These are phyloP conservation scores for Choloepus didactylus DNA, from an alignment of 2,797 vertebrate species.

Conservation along the genomic window DNA sequence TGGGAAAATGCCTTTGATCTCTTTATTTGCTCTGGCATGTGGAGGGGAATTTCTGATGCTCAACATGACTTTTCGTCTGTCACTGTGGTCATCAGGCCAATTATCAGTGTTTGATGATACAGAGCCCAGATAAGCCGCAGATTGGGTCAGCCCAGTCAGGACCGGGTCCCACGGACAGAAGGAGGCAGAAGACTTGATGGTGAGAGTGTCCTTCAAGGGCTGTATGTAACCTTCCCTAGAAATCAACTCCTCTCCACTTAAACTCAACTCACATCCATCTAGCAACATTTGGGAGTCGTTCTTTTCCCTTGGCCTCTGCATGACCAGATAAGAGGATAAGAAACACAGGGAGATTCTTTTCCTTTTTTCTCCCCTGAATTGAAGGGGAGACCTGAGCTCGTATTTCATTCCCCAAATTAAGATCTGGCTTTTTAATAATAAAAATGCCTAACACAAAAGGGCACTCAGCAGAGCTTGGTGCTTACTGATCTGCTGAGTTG, in stretches of 20 bases:
- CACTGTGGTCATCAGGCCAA: not conserved
- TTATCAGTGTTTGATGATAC: not conserved
- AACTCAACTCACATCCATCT: not conserved
- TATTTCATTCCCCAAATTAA: not conserved
- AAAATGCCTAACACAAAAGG: not conserved
- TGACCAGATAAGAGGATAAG: not conserved
- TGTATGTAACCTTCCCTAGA: not conserved
- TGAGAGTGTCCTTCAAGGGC: not conserved
- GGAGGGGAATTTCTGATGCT: not conserved
- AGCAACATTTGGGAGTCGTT: not conserved
- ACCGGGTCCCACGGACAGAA: not conserved
- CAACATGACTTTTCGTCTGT: not conserved
- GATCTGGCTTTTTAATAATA: constrained; percentile 4
- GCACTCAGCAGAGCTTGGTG: not conserved
- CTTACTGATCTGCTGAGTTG: constrained; percentile 43
- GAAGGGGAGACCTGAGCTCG: not conserved
- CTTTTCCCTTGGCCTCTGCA: no score
- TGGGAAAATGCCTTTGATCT: not conserved
- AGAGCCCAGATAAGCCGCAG: not conserved
- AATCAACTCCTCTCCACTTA: not conserved
- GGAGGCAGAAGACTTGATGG: not conserved
- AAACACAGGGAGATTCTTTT: not conserved
- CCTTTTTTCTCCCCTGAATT: not conserved
- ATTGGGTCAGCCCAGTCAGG: not conserved
- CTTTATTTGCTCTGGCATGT: not conserved